Conservation (phyloP, 2,797 vertebrate genomes). For the Siniperca undulata region DNA sequence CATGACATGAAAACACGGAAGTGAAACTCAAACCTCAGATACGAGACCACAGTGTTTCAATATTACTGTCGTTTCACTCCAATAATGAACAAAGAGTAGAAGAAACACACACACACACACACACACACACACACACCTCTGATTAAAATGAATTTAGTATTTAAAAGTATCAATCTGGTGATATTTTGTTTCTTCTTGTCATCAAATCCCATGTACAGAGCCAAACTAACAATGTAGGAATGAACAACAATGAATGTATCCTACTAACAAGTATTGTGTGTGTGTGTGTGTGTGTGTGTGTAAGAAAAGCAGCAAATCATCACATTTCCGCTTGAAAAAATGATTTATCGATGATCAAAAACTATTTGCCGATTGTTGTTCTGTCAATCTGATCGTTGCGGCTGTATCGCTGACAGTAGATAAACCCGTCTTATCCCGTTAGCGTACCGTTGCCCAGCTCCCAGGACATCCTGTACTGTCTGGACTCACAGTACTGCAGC, state of each 20-base stretch:
- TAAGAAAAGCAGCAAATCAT: not conserved
- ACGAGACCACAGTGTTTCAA: conserved; percentile 8
- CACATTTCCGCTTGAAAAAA: not conserved
- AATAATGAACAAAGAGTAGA: not conserved
- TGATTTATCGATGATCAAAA: not conserved
- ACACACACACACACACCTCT: no score
- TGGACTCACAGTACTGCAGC: conserved; percentile 89
- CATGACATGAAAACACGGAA: not conserved
- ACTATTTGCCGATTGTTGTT: no score
- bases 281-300: no score
- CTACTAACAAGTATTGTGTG: no score
- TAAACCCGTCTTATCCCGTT: not conserved
- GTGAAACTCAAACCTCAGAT: conserved; percentile 21
- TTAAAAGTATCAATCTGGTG: no score
- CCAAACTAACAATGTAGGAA: no score
- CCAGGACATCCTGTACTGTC: conserved; percentile 90
- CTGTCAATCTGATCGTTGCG: not conserved
- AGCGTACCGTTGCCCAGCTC: conserved; percentile 92
- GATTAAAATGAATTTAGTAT: no score
- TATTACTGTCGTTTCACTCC: not conserved
- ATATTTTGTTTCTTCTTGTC: no score
- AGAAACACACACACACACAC: not conserved
- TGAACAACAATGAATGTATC: no score
- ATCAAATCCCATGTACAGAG: no score
- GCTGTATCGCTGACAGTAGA: no score